These are phyloP conservation scores for Temnothorax curvispinosus DNA, from an alignment of 1,140 invertebrate genomes.

Conservation along the genomic window DNA sequence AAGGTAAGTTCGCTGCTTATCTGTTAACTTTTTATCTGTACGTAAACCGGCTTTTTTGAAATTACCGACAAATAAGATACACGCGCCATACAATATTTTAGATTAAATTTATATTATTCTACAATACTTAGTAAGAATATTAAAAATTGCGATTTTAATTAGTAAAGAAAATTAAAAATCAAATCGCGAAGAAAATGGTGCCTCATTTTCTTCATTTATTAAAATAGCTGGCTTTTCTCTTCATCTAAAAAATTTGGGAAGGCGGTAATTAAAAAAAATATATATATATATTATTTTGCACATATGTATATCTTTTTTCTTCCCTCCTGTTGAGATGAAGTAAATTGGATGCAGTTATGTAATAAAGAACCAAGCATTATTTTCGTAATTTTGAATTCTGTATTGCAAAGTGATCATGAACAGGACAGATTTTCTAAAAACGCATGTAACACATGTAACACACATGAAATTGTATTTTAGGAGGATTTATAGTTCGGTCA, in stretches of 20 bases:
- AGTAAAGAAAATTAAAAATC: background rate
- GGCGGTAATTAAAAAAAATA: background rate
- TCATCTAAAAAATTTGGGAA: background rate
- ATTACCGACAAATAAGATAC: background rate
- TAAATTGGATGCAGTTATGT: too few relatives aligned
- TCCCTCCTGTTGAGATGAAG: too few relatives aligned
- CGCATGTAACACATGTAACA: too few relatives aligned
- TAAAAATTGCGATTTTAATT: background rate
- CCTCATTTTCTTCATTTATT: background rate
- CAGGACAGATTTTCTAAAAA: too few relatives aligned
- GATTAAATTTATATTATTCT: background rate
- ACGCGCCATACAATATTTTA: background rate
- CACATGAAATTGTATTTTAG: too few relatives aligned
- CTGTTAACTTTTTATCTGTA: background rate
- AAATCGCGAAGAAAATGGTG: background rate
- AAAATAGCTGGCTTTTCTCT: background rate
- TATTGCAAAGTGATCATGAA: too few relatives aligned
- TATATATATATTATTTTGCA: background rate
- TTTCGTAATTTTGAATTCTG: too few relatives aligned
- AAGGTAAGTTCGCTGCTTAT: constrained; percentile 15
- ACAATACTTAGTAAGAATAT: background rate
- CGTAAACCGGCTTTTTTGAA: background rate
- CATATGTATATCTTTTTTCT: background rate
- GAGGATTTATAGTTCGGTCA: too few relatives aligned
- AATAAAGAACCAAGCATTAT: too few relatives aligned